These are phyloP conservation scores for Malurus leucopterus DNA, from an alignment of 2,797 vertebrate species.

Conservation along the genomic window DNA sequence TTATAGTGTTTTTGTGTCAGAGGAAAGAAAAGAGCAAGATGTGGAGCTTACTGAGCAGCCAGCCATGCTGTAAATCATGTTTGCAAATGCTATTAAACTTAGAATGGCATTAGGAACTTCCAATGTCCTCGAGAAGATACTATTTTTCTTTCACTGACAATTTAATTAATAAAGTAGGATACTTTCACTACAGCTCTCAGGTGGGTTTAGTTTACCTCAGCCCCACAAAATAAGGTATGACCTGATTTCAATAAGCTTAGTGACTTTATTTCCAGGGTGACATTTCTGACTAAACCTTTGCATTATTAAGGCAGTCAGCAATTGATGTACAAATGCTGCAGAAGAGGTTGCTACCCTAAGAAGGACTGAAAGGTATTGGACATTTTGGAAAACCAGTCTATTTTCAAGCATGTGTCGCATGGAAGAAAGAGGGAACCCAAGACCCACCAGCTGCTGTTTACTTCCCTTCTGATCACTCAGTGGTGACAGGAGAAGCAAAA, in stretches of 20 bases:
- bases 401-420: background rate
- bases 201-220: background rate
- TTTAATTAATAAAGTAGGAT: background rate
- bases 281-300: background rate
- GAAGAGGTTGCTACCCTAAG: background rate
- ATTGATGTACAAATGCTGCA: background rate
- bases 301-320: background rate
- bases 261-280: background rate
- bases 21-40: background rate
- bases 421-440: background rate
- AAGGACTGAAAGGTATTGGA: background rate
- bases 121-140: background rate
- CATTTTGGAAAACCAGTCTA: background rate
- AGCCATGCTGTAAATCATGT: background rate
- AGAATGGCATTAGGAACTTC: background rate
- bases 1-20: background rate
- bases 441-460: background rate
- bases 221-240: background rate
- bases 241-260: background rate
- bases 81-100: background rate
- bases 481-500: background rate
- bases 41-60: background rate
- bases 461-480: background rate
- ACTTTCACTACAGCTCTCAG: background rate
- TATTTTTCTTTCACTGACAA: background rate